These are phyloP conservation scores for Drosophila peninsularis DNA, from an alignment of 2,888 invertebrate species.

Conservation along the genomic window DNA sequence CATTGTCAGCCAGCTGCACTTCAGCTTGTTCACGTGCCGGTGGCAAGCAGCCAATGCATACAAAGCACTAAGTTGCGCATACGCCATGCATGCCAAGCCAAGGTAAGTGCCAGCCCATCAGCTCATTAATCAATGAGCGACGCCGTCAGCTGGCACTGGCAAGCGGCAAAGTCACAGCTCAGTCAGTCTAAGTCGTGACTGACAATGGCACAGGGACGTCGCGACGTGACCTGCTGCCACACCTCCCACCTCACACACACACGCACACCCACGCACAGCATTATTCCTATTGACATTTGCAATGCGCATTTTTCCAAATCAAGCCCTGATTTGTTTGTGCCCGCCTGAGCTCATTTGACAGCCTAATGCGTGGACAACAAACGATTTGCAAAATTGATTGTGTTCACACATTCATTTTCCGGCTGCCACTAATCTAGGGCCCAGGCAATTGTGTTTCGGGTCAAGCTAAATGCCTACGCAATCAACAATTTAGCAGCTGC, in stretches of 20 bases:
- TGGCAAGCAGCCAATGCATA: constrained; percentile 38
- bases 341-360: constrained; percentile 48
- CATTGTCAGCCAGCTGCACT: constrained; percentile 40
- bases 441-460: constrained; percentile 6
- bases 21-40: constrained; percentile 23
- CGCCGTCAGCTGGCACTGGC: constrained; percentile 25
- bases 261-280: neutral
- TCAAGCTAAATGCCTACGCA: constrained; percentile 26
- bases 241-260: neutral
- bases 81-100: constrained; percentile 38
- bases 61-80: constrained; percentile 49
- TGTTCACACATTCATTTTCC: constrained; percentile 42
- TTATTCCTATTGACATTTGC: constrained; percentile 23
- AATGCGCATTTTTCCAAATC: constrained; percentile 38
- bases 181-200: constrained; percentile 8
- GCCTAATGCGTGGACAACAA: constrained; percentile 55
- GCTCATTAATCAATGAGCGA: constrained; percentile 63
- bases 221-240: constrained; percentile 28
- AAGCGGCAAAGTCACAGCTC: constrained; percentile 37
- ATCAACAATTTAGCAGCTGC: constrained; percentile 46
- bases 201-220: constrained; percentile 41
- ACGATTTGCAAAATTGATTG: constrained; percentile 69
- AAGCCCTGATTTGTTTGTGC: constrained; percentile 56
- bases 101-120: constrained; percentile 23
- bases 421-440: constrained; percentile 18